Conservation (phyloP, 2,113 vertebrate genomes). For the Anguilla rostrata region DNA sequence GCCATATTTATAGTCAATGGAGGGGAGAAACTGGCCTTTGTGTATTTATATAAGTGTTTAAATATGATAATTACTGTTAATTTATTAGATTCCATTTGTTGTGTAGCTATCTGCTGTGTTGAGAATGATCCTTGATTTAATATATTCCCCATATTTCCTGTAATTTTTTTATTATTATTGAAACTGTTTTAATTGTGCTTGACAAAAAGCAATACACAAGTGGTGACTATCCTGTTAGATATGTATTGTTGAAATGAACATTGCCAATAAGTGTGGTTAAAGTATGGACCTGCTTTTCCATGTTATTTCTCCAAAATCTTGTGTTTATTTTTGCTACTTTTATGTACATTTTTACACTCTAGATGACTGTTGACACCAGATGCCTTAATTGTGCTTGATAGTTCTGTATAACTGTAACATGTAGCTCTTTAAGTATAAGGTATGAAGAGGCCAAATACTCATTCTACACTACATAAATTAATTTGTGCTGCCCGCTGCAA, state of each 20-base stretch:
- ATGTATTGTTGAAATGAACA: not conserved
- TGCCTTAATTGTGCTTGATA: slow-evolving; percentile 39
- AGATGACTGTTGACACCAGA: slow-evolving; percentile 40
- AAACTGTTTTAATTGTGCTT: not conserved
- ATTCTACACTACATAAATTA: slow-evolving; percentile 9
- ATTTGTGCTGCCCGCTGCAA: slow-evolving; percentile 21
- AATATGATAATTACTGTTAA: slow-evolving; percentile 11
- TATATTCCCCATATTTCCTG: not conserved
- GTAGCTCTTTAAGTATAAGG: slow-evolving; percentile 7
- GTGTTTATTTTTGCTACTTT: slow-evolving; percentile 14
- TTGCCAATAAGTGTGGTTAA: not conserved
- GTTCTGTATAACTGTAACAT: slow-evolving; percentile 20
- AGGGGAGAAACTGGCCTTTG: not conserved
- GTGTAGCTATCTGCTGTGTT: slow-evolving; percentile 13
- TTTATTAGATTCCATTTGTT: slow-evolving; percentile 17
- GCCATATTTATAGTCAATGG: not conserved
- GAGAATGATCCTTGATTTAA: slow-evolving; percentile 11
- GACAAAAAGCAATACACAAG: not conserved
- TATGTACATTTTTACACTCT: slow-evolving; percentile 15
- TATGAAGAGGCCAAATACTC: not conserved
- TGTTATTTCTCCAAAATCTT: not conserved
- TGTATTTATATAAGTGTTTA: slow-evolving; percentile 13
- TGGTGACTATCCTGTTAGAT: not conserved
- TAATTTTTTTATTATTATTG: not conserved
- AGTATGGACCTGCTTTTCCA: not conserved